Conservation (phyloP, 2,888 invertebrate genomes). For the Lathronympha strigana region DNA sequence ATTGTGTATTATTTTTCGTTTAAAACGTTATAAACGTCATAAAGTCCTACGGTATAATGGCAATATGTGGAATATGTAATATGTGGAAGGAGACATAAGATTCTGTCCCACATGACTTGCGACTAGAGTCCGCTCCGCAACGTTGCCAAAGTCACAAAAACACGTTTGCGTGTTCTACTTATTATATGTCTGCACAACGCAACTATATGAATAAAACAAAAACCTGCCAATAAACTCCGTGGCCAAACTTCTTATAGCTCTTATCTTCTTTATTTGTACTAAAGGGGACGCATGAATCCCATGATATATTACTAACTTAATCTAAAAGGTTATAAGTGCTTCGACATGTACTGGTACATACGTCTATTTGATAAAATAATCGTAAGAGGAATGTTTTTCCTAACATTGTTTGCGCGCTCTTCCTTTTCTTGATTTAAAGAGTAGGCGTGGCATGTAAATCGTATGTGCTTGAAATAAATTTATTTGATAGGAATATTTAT, state of each 20-base stretch:
- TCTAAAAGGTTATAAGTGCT: neutral
- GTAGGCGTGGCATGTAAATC: constrained; percentile 26
- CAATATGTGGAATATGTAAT: too few relatives aligned
- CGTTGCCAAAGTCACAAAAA: neutral
- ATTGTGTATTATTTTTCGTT: too few relatives aligned
- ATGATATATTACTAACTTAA: constrained; percentile 25
- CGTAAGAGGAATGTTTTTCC: constrained; percentile 12
- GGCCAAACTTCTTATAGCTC: constrained; percentile 34
- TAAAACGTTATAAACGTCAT: too few relatives aligned
- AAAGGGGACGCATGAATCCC: constrained; percentile 27
- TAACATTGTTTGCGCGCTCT: constrained; percentile 33
- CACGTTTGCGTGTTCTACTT: neutral
- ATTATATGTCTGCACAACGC: constrained; percentile 1
- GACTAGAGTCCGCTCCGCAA: too few relatives aligned
- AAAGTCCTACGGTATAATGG: too few relatives aligned
- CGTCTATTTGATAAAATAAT: neutral
- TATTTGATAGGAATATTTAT: constrained; percentile 1
- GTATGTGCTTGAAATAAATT: neutral
- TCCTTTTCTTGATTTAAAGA: constrained; percentile 35
- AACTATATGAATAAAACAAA: constrained; percentile 39
- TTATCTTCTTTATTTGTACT: constrained; percentile 36
- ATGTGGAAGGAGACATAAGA: too few relatives aligned
- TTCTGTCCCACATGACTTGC: too few relatives aligned
- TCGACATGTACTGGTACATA: neutral
- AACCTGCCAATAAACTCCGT: constrained; percentile 39